A percentile compares a stretch with the other conserved stretches of the same genome.
phyloP scores from a whole-genome alignment of 35 echinoderm and acorn worm species.

The Lytechinus variegatus region DNA sequence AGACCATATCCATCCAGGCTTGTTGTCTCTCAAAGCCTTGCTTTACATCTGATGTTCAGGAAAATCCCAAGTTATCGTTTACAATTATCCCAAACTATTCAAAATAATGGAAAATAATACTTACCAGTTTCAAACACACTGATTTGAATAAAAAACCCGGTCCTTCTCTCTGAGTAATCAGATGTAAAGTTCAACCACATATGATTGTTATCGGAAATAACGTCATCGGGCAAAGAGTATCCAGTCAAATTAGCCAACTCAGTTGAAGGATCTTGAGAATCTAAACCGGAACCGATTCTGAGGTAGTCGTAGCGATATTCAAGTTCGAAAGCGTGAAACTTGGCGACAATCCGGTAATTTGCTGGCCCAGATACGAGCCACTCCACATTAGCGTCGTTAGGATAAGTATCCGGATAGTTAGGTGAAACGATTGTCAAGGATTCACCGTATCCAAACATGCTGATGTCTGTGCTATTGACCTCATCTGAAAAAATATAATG shows the following conservation, averaged over 20 bases:
- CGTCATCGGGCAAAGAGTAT: conserved; percentile 6
- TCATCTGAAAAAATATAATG: background rate
- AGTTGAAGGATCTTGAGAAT: background rate
- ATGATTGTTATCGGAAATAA: background rate
- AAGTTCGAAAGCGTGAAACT: background rate
- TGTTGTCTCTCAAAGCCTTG: too few relatives aligned
- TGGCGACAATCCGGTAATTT: background rate
- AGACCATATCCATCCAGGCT: too few relatives aligned
- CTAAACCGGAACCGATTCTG: background rate
- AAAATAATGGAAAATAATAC: background rate
- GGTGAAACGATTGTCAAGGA: background rate
- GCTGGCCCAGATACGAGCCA: background rate
- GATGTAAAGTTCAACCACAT: conserved; percentile 31
- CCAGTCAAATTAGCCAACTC: background rate
- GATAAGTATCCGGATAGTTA: background rate
- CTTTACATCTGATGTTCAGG: too few relatives aligned
- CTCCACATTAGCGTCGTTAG: background rate
- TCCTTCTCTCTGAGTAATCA: background rate
- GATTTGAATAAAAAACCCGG: background rate
- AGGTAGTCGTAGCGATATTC: conserved; percentile 41
- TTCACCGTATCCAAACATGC: background rate
- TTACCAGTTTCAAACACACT: background rate
- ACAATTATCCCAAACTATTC: too few relatives aligned
- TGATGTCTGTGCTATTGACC: background rate
- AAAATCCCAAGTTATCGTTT: too few relatives aligned